A percentile compares a stretch with the other conserved stretches of the same genome.
Evolutionary conservation across 2,113 vertebrate species (phyloP).

Genomic region (Trogon surrucura): DNA sequence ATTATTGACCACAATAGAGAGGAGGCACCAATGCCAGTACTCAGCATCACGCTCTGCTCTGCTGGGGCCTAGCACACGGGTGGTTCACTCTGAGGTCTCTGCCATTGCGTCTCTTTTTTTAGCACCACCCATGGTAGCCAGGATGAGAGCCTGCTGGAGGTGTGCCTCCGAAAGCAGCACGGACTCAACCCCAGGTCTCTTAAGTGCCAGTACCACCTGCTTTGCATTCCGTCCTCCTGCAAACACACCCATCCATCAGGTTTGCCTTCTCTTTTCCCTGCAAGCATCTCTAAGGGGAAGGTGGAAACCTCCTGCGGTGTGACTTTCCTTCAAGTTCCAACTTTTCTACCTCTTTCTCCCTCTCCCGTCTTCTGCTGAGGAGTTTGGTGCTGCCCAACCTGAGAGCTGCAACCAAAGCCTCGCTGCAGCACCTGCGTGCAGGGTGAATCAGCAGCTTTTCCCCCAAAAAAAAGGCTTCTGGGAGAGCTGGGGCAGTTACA

Average conservation of each 20-base stretch:
- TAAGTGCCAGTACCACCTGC: neutral
- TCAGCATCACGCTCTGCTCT: rapidly evolving
- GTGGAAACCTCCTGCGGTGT: neutral
- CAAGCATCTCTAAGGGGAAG: neutral
- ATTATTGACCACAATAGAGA: neutral
- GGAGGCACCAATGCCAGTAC: neutral
- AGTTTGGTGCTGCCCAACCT: neutral
- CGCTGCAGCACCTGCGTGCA: neutral
- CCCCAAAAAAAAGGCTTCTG: neutral
- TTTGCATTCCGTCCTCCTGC: neutral
- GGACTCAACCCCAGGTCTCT: rapidly evolving
- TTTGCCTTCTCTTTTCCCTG: neutral
- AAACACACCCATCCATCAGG: neutral
- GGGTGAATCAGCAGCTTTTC: conserved; percentile 52
- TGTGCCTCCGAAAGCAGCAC: neutral
- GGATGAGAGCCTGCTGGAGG: neutral
- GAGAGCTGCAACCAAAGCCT: neutral
- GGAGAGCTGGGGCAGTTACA: conserved; percentile 34
- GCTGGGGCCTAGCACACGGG: neutral
- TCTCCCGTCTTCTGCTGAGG: neutral
- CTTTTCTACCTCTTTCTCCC: neutral
- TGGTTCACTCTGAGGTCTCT: neutral
- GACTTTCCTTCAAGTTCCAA: neutral
- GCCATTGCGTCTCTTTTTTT: neutral
- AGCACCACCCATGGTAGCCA: rapidly evolving